Conservation (phyloP, 2,797 vertebrate species). For the Anomalospiza imberbis region DNA sequence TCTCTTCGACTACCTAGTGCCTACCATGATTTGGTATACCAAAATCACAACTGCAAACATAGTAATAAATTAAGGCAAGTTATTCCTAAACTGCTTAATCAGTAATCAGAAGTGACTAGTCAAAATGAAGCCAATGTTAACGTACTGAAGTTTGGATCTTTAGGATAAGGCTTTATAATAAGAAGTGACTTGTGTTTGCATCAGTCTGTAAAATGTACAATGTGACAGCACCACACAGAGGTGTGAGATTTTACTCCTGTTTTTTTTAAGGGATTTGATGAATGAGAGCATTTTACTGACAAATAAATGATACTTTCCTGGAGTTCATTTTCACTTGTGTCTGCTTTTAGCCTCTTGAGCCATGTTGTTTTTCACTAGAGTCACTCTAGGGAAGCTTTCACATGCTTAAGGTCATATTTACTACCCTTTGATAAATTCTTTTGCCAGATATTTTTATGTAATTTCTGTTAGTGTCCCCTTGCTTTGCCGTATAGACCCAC, state of each 20-base stretch:
- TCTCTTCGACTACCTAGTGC: neutral
- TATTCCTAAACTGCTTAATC: neutral
- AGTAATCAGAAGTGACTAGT: neutral
- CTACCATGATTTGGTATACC: neutral
- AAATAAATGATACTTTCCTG: neutral
- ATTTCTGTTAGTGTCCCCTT: neutral
- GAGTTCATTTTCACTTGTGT: neutral
- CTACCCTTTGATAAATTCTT: neutral
- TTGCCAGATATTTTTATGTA: neutral
- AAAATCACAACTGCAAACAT: neutral
- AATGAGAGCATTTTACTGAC: neutral
- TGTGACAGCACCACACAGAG: conserved; percentile 52
- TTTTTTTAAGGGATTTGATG: neutral
- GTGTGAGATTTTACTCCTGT: neutral
- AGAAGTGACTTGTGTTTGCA: neutral
- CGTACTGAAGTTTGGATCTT: neutral
- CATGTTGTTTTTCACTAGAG: neutral
- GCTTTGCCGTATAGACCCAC: neutral
- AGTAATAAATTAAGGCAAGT: neutral
- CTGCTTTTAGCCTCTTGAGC: neutral
- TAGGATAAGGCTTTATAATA: neutral
- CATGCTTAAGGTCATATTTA: neutral
- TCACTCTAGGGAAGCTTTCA: neutral
- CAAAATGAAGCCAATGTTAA: neutral
- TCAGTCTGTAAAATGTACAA: conserved; percentile 13